Conservation (phyloP, 2,113 vertebrate genomes). For the Nyctibius bracteatus region DNA sequence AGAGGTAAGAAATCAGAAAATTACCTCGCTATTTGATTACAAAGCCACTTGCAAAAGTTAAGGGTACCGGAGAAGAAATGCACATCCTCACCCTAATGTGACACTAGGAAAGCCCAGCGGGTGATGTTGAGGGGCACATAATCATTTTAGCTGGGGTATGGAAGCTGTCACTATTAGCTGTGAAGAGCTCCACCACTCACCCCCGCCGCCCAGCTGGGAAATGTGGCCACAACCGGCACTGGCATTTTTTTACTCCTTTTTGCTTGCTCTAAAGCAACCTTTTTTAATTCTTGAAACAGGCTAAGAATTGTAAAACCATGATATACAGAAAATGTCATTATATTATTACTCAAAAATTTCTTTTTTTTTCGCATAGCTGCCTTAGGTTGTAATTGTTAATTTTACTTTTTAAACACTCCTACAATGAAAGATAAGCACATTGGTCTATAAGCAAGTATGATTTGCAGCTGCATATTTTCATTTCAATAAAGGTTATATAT, state of each 20-base stretch:
- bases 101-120: not conserved
- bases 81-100: not conserved
- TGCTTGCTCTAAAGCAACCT: not conserved
- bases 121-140: not conserved
- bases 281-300: not conserved
- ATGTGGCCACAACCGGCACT: accelerated
- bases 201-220: not conserved
- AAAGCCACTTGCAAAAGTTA: not conserved
- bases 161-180: not conserved
- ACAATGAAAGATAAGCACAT: not conserved
- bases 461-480: not conserved
- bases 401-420: not conserved
- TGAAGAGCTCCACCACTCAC: not conserved
- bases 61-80: accelerated
- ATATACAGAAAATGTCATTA: not conserved
- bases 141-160: not conserved
- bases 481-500: not conserved
- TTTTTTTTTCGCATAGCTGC: not conserved
- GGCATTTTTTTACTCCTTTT: not conserved
- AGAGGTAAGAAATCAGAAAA: constrained; percentile 23
- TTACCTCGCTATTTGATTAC: not conserved
- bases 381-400: constrained; percentile 10
- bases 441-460: not conserved
- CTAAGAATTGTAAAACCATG: not conserved
- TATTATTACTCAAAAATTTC: not conserved